Percentiles rank a stretch among this genome's conserved stretches.
phyloP scores from a whole-genome alignment of 2,113 vertebrate genomes.

The Eclectus roratus region DNA sequence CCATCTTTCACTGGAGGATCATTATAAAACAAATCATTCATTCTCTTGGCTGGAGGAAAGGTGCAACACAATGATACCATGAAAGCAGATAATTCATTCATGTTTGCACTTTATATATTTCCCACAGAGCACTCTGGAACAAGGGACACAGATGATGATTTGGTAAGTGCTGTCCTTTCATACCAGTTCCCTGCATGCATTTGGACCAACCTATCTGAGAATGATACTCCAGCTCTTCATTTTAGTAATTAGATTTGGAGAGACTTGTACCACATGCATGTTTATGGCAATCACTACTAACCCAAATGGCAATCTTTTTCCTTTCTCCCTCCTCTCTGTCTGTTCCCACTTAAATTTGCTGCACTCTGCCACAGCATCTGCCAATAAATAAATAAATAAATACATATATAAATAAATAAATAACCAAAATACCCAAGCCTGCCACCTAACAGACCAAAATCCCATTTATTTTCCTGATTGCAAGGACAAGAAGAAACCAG shows the following conservation, averaged over 20 bases:
- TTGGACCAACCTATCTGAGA: not conserved
- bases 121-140: conserved; percentile 6
- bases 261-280: not conserved
- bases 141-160: conserved; percentile 7
- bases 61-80: conserved; percentile 45
- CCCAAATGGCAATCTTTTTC: conserved; percentile 9
- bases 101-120: conserved; percentile 49
- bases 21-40: not conserved
- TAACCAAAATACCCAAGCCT: not conserved
- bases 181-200: not conserved
- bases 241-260: conserved; percentile 53
- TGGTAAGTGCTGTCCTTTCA: conserved; percentile 41
- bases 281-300: conserved; percentile 33
- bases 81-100: conserved; percentile 56
- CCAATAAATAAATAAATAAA: conserved; percentile 9
- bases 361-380: not conserved
- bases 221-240: conserved; percentile 38
- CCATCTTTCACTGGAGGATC: conserved; percentile 7
- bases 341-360: conserved; percentile 8
- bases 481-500: not conserved
- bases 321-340: not conserved
- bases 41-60: conserved; percentile 31
- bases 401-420: not conserved
- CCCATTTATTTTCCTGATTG: not conserved
- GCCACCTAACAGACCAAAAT: not conserved